Evolutionary conservation across 2,797 vertebrate genomes (phyloP).

Genomic region (Smutsia temminckii): DNA sequence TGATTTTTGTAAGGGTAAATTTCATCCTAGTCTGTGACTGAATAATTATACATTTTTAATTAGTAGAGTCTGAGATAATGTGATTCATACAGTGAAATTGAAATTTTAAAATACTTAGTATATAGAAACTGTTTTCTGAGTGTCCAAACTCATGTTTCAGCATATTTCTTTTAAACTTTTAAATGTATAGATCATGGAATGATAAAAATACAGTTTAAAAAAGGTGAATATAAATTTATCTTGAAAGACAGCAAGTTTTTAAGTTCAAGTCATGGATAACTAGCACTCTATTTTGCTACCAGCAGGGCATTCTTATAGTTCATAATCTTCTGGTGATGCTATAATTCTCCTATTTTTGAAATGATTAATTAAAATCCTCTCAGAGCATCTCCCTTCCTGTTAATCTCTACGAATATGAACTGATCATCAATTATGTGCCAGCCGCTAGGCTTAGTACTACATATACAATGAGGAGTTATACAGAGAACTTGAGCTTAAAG

Average conservation of each 20-base stretch:
- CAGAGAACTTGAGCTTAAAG: background rate
- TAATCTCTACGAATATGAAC: background rate
- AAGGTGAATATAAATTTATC: background rate
- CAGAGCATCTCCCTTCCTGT: background rate
- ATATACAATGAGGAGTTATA: background rate
- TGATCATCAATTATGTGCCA: background rate
- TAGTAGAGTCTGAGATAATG: constrained; percentile 29
- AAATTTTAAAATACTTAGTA: constrained; percentile 44
- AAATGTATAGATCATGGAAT: background rate
- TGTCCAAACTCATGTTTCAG: background rate
- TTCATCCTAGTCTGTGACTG: constrained; percentile 28
- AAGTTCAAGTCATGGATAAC: background rate
- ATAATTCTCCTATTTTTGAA: background rate
- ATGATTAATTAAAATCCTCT: background rate
- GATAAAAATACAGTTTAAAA: constrained; percentile 16
- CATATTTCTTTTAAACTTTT: constrained; percentile 10
- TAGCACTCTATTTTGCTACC: background rate
- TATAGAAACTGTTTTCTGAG: background rate
- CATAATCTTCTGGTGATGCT: background rate
- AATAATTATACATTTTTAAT: constrained; percentile 68
- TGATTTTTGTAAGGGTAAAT: constrained; percentile 54
- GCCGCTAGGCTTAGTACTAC: background rate
- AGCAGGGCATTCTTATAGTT: background rate
- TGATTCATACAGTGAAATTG: background rate
- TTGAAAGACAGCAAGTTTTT: background rate